Conservation (phyloP, 2,888 invertebrate genomes). For the Drosophila testacea region DNA sequence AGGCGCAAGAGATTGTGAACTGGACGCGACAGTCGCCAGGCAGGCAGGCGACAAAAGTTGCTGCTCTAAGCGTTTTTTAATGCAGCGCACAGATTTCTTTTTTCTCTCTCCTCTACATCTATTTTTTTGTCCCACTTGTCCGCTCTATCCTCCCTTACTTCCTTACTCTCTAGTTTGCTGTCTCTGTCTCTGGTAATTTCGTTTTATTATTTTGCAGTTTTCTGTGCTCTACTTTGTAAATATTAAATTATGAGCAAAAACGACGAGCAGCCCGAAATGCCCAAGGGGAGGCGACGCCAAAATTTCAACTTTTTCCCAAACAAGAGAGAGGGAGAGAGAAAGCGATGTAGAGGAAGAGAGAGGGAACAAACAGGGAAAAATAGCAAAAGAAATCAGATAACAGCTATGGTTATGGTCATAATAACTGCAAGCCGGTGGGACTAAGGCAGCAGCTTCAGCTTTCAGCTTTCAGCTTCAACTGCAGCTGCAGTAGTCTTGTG, state of each 20-base stretch:
- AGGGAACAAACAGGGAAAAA: background rate
- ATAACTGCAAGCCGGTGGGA: slow-evolving; percentile 71
- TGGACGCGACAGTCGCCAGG: slow-evolving; percentile 55
- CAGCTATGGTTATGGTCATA: slow-evolving; percentile 77
- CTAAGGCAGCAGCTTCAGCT: slow-evolving; percentile 32
- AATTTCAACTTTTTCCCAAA: background rate
- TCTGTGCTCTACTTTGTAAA: slow-evolving; percentile 78
- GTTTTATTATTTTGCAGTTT: slow-evolving; percentile 81
- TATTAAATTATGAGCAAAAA: slow-evolving; percentile 75
- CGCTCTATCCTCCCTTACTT: background rate
- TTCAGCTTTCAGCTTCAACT: slow-evolving; percentile 3
- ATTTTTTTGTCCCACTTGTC: background rate
- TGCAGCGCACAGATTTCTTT: slow-evolving; percentile 74
- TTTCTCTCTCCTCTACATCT: background rate
- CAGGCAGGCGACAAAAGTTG: slow-evolving; percentile 79
- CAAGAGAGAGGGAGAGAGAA: slow-evolving; percentile 5
- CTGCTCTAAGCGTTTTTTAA: slow-evolving; percentile 80
- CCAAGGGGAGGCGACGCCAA: slow-evolving; percentile 48
- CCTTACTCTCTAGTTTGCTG: slow-evolving; percentile 15
- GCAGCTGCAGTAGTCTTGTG: slow-evolving; percentile 21
- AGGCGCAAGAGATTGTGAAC: slow-evolving; percentile 14
- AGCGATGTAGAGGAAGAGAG: background rate
- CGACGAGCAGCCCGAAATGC: slow-evolving; percentile 29
- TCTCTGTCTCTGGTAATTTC: slow-evolving; percentile 71
- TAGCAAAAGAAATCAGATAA: slow-evolving; percentile 68